phyloP scores from a whole-genome alignment of 2,888 invertebrate species.

The Pyrrhosoma nymphula region DNA sequence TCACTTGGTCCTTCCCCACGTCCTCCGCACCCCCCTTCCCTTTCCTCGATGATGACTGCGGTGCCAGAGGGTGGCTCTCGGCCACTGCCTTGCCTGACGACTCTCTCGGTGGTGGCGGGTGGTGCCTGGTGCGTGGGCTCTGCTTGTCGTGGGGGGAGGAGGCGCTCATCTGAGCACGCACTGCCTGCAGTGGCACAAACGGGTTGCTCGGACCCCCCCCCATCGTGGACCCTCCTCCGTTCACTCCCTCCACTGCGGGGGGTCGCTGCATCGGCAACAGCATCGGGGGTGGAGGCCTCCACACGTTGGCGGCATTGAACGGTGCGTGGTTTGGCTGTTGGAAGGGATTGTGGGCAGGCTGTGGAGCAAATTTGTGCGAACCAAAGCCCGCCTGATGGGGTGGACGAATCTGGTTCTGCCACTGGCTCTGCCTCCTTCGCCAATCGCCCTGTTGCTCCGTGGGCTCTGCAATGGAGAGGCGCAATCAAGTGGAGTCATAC shows the following conservation, averaged over 20 bases:
- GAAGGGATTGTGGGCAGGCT: not conserved
- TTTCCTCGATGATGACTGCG: not conserved
- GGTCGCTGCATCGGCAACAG: not conserved
- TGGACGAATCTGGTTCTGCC: not conserved
- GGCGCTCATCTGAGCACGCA: constrained; percentile 77
- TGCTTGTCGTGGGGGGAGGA: not conserved
- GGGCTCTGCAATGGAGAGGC: constrained; percentile 18
- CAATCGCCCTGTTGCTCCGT: not conserved
- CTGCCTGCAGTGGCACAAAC: constrained; percentile 81
- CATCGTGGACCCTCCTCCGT: not conserved
- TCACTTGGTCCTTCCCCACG: not conserved
- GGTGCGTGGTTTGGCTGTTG: not conserved
- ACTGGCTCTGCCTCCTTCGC: not conserved
- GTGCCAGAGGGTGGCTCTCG: not conserved
- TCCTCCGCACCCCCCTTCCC: not conserved
- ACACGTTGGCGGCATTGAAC: not conserved
- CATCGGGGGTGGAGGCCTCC: not conserved
- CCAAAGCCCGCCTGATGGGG: not conserved
- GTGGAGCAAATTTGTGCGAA: not conserved
- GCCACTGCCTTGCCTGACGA: too few relatives aligned
- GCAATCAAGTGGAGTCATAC: not conserved
- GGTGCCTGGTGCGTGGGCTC: not conserved
- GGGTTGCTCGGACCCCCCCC: constrained; percentile 73
- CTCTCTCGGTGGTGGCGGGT: not conserved
- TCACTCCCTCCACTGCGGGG: not conserved